Evolutionary conservation across 1,140 invertebrate species (phyloP).

Genomic region (Brachionus asplanchnoidis): DNA sequence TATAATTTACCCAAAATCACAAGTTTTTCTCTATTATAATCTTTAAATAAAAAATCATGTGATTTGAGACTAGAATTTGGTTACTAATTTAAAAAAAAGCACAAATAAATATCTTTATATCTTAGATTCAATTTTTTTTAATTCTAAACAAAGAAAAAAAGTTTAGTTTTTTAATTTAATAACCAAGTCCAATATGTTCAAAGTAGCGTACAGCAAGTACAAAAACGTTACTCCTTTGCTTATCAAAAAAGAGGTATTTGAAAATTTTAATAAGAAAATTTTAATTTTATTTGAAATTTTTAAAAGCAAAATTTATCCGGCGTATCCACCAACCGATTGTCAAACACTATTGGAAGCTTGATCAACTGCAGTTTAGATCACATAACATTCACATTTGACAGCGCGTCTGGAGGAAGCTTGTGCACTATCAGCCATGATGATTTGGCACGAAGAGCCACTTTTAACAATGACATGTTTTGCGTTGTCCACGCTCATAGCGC

Average conservation of each 20-base stretch:
- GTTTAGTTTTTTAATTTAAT: not conserved
- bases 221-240: constrained; percentile 22
- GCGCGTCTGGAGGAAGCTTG: constrained; percentile 19
- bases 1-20: not conserved
- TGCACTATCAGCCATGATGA: constrained; percentile 35
- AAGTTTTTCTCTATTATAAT: not conserved
- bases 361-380: constrained; percentile 26
- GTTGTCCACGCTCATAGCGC: constrained; percentile 19
- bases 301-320: constrained; percentile 32
- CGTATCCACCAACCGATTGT: constrained; percentile 11
- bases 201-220: constrained; percentile 26
- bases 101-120: not conserved
- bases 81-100: not conserved
- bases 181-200: not conserved
- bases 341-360: constrained; percentile 32
- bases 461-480: constrained; percentile 18
- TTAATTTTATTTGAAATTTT: not conserved
- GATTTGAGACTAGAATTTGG: not conserved
- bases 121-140: not conserved
- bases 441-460: not conserved
- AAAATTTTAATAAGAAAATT: not conserved
- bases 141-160: not conserved
- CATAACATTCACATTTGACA: constrained; percentile 38
- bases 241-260: constrained; percentile 36
- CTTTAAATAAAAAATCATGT: not conserved